phyloP scores from a whole-genome alignment of 2,797 vertebrate species.

The Rhinophrynus dorsalis region DNA sequence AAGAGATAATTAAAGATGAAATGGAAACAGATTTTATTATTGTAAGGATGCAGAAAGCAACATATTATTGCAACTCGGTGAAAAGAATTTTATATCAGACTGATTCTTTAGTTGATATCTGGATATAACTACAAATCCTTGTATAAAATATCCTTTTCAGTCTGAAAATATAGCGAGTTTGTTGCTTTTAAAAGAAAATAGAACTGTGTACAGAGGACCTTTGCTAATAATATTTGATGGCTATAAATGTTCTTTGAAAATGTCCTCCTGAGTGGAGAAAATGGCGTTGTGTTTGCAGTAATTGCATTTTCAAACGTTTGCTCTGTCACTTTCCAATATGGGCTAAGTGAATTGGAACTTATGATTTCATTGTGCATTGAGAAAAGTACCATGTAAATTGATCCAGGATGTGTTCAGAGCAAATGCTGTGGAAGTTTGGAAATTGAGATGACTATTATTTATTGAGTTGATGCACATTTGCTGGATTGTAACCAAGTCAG shows the following conservation, averaged over 20 bases:
- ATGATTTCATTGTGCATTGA: conserved; percentile 79
- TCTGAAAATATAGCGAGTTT: conserved; percentile 52
- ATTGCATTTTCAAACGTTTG: conserved; percentile 83
- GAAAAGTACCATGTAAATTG: conserved; percentile 80
- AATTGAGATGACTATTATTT: conserved; percentile 77
- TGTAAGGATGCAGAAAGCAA: conserved; percentile 16
- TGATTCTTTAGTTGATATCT: background rate
- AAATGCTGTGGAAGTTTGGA: conserved; percentile 72
- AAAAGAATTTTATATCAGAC: background rate
- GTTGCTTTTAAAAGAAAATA: conserved; percentile 66
- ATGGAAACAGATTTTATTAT: conserved; percentile 25
- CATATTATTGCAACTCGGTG: conserved; percentile 26
- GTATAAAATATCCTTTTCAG: no score
- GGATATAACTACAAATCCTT: no score
- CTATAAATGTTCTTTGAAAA: conserved; percentile 79
- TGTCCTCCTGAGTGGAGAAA: conserved; percentile 81
- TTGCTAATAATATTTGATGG: conserved; percentile 80
- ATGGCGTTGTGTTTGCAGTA: conserved; percentile 84
- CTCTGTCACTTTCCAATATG: conserved; percentile 72
- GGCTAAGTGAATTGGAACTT: conserved; percentile 76
- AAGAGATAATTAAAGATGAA: conserved; percentile 40
- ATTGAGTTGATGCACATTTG: conserved; percentile 81
- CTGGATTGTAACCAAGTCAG: conserved; percentile 60
- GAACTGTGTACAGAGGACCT: conserved; percentile 73
- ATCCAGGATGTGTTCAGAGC: conserved; percentile 81